phyloP scores from a whole-genome alignment of 2,888 invertebrate genomes.

The Dynastes grantii region DNA sequence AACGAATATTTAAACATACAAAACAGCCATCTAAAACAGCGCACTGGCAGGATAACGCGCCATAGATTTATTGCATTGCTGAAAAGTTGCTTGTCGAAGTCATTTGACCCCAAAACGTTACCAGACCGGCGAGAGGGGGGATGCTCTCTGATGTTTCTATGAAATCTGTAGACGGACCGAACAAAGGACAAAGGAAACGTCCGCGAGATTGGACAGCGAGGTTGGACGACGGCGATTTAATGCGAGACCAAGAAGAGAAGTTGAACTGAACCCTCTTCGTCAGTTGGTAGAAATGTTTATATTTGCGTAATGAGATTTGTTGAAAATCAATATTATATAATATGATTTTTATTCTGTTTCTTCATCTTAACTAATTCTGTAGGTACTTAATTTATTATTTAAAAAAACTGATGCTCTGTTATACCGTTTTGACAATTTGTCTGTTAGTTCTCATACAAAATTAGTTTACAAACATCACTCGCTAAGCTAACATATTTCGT shows the following conservation, averaged over 20 bases:
- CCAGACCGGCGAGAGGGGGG: constrained; percentile 59
- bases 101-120: constrained; percentile 62
- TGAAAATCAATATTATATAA: constrained; percentile 52
- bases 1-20: too few species aligned
- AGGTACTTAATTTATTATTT: too few species aligned
- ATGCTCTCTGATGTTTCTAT: constrained; percentile 54
- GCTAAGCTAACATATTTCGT: too few species aligned
- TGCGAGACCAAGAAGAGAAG: constrained; percentile 45
- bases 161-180: constrained; percentile 52
- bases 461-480: too few species aligned
- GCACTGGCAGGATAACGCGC: background rate
- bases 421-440: too few species aligned
- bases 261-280: background rate
- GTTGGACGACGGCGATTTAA: constrained; percentile 48
- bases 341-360: background rate
- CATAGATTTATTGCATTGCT: constrained; percentile 65
- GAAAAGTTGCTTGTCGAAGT: constrained; percentile 64
- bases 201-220: background rate
- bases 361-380: too few species aligned
- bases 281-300: constrained; percentile 51
- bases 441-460: too few species aligned
- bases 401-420: too few species aligned
- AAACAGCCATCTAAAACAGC: too few species aligned
- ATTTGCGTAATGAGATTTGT: constrained; percentile 69
- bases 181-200: background rate